Evolutionary conservation across 2,113 vertebrate species (phyloP).

Genomic region (Baryphthengus martii): DNA sequence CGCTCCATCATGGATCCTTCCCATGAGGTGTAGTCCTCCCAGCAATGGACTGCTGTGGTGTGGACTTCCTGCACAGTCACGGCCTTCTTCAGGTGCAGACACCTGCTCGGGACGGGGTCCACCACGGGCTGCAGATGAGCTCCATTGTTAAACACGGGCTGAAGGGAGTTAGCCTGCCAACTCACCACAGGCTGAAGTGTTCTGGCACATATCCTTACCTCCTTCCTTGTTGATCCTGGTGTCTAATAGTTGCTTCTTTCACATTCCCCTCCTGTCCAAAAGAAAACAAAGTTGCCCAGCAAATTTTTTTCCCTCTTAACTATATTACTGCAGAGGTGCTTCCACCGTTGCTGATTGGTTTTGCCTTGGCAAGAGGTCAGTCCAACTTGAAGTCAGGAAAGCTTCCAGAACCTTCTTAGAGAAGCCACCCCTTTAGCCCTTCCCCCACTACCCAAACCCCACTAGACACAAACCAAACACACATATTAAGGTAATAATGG

Average conservation of each 20-base stretch:
- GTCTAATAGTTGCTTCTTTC: neutral
- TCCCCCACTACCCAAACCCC: neutral
- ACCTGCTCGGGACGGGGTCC: neutral
- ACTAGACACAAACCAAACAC: neutral
- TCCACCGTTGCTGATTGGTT: neutral
- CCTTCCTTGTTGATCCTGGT: neutral
- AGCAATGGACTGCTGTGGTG: neutral
- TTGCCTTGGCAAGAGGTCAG: neutral
- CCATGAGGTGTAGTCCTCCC: neutral
- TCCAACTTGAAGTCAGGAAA: neutral
- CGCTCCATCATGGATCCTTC: neutral
- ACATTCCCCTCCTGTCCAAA: neutral
- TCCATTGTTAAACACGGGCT: neutral
- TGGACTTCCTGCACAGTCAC: neutral
- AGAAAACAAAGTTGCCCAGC: neutral
- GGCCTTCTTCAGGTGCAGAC: neutral
- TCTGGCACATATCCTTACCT: neutral
- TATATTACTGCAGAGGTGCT: neutral
- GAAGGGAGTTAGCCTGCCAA: no score
- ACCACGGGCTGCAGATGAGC: neutral
- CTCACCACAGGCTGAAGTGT: neutral
- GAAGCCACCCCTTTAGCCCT: neutral
- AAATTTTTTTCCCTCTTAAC: neutral
- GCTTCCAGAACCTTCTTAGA: neutral
- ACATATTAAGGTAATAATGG: neutral